Percentiles rank a stretch among this genome's conserved stretches.
These are phyloP conservation scores for Syngnathus rostellatus DNA, from an alignment of 2,797 vertebrate genomes.

Conservation along the genomic window DNA sequence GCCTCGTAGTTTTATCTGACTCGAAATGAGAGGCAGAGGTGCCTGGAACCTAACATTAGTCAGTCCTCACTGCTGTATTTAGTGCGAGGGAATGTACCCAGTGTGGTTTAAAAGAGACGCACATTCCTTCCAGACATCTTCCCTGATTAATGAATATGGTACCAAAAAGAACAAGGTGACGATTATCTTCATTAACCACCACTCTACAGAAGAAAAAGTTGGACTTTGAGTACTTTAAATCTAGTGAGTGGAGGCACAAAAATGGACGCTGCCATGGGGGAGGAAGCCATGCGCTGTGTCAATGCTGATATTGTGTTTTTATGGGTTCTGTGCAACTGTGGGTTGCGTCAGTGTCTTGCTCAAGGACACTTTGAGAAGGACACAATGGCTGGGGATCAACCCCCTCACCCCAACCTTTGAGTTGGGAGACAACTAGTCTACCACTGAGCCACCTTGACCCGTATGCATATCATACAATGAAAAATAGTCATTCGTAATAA, in stretches of 20 bases:
- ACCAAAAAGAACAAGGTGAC: constrained; percentile 41
- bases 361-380: too few relatives aligned
- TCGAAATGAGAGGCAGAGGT: constrained; percentile 47
- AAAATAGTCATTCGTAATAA: too few relatives aligned
- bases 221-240: background rate
- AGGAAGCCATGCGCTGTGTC: too few relatives aligned
- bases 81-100: constrained; percentile 25
- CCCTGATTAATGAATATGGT: constrained; percentile 52
- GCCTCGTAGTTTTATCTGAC: constrained; percentile 55
- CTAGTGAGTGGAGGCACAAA: background rate
- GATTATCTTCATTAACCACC: constrained; percentile 33
- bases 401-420: too few relatives aligned
- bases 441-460: too few relatives aligned
- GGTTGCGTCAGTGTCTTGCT: too few relatives aligned
- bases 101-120: constrained; percentile 31
- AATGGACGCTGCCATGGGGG: background rate
- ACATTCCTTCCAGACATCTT: constrained; percentile 47
- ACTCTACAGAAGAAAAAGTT: background rate
- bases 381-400: too few relatives aligned
- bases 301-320: too few relatives aligned
- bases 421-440: too few relatives aligned
- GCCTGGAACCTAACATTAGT: constrained; percentile 46
- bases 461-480: too few relatives aligned
- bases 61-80: constrained; percentile 14
- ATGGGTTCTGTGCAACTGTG: too few relatives aligned